Percentiles rank a stretch among this genome's conserved stretches.
Evolutionary conservation across 2,888 invertebrate genomes (phyloP).

Genomic region (Craniophora ligustri): DNA sequence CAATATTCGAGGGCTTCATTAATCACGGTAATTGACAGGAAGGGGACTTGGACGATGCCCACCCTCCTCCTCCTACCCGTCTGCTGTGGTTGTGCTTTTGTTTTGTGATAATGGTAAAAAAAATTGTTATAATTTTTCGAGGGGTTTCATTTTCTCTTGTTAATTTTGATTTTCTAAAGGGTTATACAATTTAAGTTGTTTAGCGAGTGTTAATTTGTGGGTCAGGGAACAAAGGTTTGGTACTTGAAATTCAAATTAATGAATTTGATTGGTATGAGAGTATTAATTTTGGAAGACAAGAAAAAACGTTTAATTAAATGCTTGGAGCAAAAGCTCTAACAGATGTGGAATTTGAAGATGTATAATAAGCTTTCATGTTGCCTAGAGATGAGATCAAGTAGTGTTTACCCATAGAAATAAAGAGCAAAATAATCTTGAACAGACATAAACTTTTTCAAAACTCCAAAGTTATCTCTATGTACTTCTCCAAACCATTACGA

Average conservation of each 20-base stretch:
- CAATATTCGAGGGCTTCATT: slow-evolving; percentile 86
- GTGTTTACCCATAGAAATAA: slow-evolving; percentile 14
- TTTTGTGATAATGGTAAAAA: slow-evolving; percentile 72
- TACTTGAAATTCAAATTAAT: slow-evolving; percentile 32
- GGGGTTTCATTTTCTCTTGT: slow-evolving; percentile 45
- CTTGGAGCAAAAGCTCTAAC: not conserved
- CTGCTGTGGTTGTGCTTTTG: slow-evolving; percentile 58
- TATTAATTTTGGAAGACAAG: not conserved
- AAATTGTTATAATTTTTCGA: slow-evolving; percentile 51
- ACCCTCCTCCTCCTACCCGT: slow-evolving; percentile 63
- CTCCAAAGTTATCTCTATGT: slow-evolving; percentile 27
- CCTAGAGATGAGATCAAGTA: not conserved
- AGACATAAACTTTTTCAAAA: slow-evolving; percentile 20
- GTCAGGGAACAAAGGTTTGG: slow-evolving; percentile 1
- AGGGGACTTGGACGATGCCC: slow-evolving; percentile 74
- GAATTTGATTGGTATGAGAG: slow-evolving; percentile 13
- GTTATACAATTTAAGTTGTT: slow-evolving; percentile 38
- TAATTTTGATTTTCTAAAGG: slow-evolving; percentile 46
- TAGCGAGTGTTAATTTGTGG: slow-evolving; percentile 33
- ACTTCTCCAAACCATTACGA: slow-evolving; percentile 35
- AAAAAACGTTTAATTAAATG: not conserved
- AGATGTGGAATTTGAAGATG: not conserved
- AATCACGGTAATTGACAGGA: slow-evolving; percentile 87
- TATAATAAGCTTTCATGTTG: not conserved
- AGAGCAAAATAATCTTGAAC: slow-evolving; percentile 23